These are phyloP conservation scores for Decapterus maruadsi DNA, from an alignment of 2,797 vertebrate genomes.

Conservation along the genomic window DNA sequence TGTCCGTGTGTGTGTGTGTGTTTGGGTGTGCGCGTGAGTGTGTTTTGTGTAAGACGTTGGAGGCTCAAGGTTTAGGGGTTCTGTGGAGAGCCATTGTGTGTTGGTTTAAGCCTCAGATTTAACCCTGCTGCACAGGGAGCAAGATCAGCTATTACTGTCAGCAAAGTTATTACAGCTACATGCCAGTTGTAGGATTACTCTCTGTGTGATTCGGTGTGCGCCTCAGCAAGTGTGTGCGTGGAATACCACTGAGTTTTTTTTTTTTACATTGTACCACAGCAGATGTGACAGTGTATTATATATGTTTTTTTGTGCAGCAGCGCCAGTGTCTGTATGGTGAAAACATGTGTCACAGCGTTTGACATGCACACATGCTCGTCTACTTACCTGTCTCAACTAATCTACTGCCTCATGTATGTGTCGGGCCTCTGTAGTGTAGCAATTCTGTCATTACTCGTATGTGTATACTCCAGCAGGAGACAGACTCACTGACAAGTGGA, in stretches of 20 bases:
- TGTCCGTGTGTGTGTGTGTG: conserved; percentile 9
- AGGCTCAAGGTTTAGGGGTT: conserved; percentile 64
- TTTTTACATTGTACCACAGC: conserved; percentile 18
- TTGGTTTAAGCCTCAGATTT: conserved; percentile 67
- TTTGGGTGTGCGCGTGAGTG: conserved; percentile 12
- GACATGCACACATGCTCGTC: background rate
- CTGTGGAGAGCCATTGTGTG: conserved; percentile 56
- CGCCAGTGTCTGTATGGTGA: background rate
- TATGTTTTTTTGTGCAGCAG: background rate
- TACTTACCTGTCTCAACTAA: conserved; percentile 26
- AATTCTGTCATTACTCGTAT: background rate
- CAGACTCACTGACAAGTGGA: background rate
- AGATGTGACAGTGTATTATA: conserved; percentile 39
- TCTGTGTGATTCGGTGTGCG: background rate
- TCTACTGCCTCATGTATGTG: background rate
- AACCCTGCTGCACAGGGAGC: conserved; percentile 65
- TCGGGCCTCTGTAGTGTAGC: background rate
- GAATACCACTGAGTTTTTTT: conserved; percentile 17
- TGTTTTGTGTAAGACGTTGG: conserved; percentile 41
- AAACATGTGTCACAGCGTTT: conserved; percentile 1
- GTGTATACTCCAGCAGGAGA: background rate
- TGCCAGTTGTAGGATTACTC: conserved; percentile 60
- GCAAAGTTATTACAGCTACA: conserved; percentile 70
- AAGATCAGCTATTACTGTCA: conserved; percentile 72
- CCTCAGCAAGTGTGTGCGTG: conserved; percentile 3